Evolutionary conservation across 2,888 invertebrate species (phyloP), one percentile per base, ranked within the genome.

Genomic region (Lordiphosa andalusiaca): DNA sequence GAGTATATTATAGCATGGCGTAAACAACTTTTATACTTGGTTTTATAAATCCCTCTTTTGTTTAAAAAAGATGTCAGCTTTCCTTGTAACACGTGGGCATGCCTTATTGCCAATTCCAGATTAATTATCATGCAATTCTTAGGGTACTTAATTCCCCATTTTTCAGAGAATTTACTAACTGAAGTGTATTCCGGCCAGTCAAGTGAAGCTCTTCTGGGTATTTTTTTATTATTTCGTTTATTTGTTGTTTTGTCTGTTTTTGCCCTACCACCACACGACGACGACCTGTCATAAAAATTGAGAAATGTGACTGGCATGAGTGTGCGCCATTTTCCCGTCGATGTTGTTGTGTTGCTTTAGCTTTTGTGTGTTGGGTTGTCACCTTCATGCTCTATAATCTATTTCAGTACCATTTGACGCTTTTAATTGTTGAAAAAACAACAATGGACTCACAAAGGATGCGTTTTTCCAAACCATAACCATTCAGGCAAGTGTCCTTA

Each of bases 231-330:
- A 30, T 30, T 9, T 9, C 9, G 30, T 30, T 30, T 30, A 7
- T 30, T 30, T 30, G 9, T 7, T 9, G 9, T 30, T 9, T 7
- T 30, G 9, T 2, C 30, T 30, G 30, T 30, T 30, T 40, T 25
- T 40, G 16, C 13, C 40, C 19, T 4, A 51, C 61, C 6, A 6
- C 23, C 50, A 46, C 38, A 54, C 46, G 51, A 54, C 46, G 51
- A 19, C 49, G 42, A 67, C 70, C 71, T 84, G 77, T 81, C 77
- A 81, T 71, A 69, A 71, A 84, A 81, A 84, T 80, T 81, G 71
- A 67, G 69, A 76, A 67, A 65, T 81, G 67, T 67, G 71, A 67
- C 52, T 61, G 73, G 40, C 49, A 65, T 67, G 73, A 75, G 68
- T 70, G 64, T 59, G 54, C 59, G 56, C 61, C 73, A 69, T 80